These are phyloP conservation scores for Alloplasta piceator DNA, from an alignment of 2,888 invertebrate species.

Conservation along the genomic window DNA sequence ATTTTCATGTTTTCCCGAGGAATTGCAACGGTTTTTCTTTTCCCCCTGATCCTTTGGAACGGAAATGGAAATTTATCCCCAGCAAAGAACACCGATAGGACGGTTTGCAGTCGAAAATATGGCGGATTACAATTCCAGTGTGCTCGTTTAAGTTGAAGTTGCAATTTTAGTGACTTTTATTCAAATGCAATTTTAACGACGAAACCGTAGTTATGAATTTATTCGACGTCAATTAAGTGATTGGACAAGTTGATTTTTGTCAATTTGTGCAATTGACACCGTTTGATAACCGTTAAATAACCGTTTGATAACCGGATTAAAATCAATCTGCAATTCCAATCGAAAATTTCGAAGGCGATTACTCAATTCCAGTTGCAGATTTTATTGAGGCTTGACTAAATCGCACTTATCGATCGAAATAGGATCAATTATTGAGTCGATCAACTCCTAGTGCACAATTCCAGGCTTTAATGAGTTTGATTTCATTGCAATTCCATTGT, in stretches of 20 bases:
- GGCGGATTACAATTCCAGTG: too few species aligned
- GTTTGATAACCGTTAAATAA: neutral
- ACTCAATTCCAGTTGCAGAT: too few species aligned
- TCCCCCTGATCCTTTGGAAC: neutral
- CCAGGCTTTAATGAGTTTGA: too few species aligned
- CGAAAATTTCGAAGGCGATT: too few species aligned
- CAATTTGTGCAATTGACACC: neutral
- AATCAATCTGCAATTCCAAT: neutral
- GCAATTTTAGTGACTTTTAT: neutral
- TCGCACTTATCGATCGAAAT: too few species aligned
- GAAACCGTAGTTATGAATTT: neutral
- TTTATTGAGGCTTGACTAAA: too few species aligned
- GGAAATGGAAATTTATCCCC: neutral
- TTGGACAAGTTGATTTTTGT: neutral
- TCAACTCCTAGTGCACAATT: too few species aligned
- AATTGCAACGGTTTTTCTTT: neutral
- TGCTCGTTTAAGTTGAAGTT: neutral
- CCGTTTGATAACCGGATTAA: neutral
- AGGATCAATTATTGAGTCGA: too few species aligned
- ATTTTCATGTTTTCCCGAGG: neutral
- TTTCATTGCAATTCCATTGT: neutral
- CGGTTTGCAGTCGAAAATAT: neutral
- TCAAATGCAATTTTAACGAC: neutral
- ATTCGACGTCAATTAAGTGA: neutral
- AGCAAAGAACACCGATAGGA: neutral